A percentile compares a stretch with the other conserved stretches of the same genome.
Conservation (phyloP, 2,113 vertebrate species). For the Zootoca vivipara region DNA sequence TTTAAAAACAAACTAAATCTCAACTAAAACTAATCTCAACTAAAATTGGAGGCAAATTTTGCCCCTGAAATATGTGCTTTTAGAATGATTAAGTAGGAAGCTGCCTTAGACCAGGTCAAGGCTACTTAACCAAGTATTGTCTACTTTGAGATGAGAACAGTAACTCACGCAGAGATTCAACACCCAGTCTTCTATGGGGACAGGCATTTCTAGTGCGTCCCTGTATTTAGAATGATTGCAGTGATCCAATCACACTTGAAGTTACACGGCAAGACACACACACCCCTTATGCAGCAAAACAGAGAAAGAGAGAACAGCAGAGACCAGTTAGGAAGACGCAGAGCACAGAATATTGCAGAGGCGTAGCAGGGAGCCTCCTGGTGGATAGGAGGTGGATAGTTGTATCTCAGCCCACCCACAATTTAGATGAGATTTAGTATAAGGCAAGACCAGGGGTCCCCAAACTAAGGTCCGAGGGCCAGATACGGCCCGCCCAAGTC, state of each 20-base stretch:
- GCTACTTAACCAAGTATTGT: not conserved
- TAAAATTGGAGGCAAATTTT: not conserved
- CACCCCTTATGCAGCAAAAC: no score
- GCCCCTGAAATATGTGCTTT: not conserved
- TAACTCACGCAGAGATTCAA: not conserved
- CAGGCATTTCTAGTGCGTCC: not conserved
- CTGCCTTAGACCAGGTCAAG: not conserved
- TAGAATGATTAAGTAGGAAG: not conserved
- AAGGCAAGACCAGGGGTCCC: no score
- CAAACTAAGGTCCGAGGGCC: no score
- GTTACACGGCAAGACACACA: not conserved
- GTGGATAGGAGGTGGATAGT: not conserved
- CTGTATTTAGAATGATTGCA: no score
- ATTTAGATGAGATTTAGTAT: not conserved
- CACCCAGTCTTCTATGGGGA: not conserved
- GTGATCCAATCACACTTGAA: not conserved
- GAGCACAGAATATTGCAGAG: no score
- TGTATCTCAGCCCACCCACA: not conserved
- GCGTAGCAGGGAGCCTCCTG: no score
- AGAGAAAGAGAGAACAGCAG: no score
- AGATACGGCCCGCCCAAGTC: no score
- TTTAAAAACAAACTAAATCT: not conserved
- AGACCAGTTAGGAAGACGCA: no score
- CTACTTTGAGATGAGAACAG: not conserved
- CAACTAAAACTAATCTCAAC: not conserved